Percentiles rank a stretch among this genome's conserved stretches.
phyloP scores from a whole-genome alignment of 2,113 vertebrate genomes.

The Damaliscus lunatus region DNA sequence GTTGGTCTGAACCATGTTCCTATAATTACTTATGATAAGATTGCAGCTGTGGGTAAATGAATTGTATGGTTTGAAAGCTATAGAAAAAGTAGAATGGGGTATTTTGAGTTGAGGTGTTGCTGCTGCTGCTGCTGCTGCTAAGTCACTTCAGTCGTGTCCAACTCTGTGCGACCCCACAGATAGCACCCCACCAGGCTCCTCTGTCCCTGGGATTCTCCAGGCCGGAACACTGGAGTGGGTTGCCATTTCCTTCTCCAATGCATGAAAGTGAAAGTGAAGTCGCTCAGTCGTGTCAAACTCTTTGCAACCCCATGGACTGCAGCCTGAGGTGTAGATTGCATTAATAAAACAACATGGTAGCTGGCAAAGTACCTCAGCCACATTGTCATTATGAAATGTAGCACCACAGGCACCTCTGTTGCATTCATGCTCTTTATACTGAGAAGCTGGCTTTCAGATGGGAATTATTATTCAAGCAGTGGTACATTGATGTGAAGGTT shows the following conservation, averaged over 20 bases:
- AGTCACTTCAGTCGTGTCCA: accelerated
- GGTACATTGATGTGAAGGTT: not conserved
- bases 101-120: no score
- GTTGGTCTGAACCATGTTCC: not conserved
- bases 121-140: not conserved
- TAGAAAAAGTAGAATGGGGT: no score
- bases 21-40: not conserved
- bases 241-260: no score
- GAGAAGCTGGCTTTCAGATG: not conserved
- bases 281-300: no score
- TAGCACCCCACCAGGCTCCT: accelerated
- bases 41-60: not conserved
- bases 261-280: no score
- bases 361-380: not conserved
- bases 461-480: slow-evolving; percentile 2
- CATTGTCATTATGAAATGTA: not conserved
- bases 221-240: no score
- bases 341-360: slow-evolving; percentile 2
- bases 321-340: not conserved
- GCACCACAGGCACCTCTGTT: not conserved
- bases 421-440: not conserved
- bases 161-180: no score
- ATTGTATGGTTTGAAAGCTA: no score
- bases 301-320: no score
- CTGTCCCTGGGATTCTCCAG: no score